Percentiles rank a stretch among this genome's conserved stretches.
phyloP scores from a whole-genome alignment of 2,797 vertebrate species.

The Setipinna tenuifilis region DNA sequence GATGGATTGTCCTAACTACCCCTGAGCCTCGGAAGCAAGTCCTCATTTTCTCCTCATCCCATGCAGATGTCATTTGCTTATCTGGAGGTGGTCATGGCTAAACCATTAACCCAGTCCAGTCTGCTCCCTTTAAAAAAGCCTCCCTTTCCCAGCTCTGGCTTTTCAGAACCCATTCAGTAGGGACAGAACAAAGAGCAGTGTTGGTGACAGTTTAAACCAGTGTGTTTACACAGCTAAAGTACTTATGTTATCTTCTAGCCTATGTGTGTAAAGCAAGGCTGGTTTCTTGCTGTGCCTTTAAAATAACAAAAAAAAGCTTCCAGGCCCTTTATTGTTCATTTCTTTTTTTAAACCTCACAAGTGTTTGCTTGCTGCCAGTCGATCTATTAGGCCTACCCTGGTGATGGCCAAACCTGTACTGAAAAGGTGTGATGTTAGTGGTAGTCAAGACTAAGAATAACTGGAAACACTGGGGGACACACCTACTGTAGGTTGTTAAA shows the following conservation, averaged over 20 bases:
- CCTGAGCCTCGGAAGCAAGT: neutral
- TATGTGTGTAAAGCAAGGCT: neutral
- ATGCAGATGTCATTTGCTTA: neutral
- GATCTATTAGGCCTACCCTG: neutral
- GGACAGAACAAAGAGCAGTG: neutral
- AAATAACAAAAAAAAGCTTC: neutral
- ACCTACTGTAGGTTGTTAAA: neutral
- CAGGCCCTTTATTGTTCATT: neutral
- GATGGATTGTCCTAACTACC: neutral
- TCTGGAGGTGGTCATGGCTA: neutral
- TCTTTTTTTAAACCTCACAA: neutral
- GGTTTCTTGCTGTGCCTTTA: neutral
- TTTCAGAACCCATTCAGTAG: neutral
- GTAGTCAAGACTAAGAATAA: neutral
- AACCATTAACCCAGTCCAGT: neutral
- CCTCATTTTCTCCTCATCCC: neutral
- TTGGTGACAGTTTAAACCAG: neutral
- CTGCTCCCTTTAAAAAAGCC: neutral
- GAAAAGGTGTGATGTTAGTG: neutral
- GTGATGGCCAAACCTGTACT: constrained; percentile 6
- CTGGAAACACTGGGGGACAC: neutral
- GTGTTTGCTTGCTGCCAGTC: neutral
- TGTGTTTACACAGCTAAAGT: neutral
- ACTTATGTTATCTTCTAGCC: neutral
- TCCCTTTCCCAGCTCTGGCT: neutral